A percentile compares a stretch with the other conserved stretches of the same genome.
Conservation (phyloP, 2,797 vertebrate genomes). For the Diplodus puntazzo region DNA sequence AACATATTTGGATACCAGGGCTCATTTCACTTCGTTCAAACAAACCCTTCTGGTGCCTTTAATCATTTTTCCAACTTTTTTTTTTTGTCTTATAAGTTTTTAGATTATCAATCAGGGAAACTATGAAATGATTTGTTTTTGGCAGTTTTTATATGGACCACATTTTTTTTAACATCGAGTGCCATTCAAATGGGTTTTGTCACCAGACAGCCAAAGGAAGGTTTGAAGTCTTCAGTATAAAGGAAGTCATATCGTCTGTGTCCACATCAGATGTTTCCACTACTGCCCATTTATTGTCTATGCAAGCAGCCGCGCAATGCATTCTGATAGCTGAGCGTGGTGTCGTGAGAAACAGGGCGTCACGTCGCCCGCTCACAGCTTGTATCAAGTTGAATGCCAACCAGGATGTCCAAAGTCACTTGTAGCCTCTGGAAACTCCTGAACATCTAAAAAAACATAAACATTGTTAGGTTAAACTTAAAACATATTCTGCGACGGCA, state of each 20-base stretch:
- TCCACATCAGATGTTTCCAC: too few relatives aligned
- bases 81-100: background rate
- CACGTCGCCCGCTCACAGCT: too few relatives aligned
- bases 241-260: background rate
- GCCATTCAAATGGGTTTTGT: background rate
- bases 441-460: too few relatives aligned
- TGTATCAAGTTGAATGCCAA: too few relatives aligned
- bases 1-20: conserved; percentile 5
- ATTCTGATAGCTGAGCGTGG: too few relatives aligned
- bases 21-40: background rate
- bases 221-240: background rate
- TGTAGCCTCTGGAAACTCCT: too few relatives aligned
- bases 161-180: background rate
- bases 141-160: background rate
- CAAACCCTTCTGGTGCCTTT: background rate
- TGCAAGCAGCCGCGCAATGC: too few relatives aligned
- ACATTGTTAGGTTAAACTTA: too few relatives aligned
- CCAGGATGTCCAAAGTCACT: too few relatives aligned
- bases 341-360: too few relatives aligned
- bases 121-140: background rate
- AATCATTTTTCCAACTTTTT: background rate
- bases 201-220: background rate
- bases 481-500: too few relatives aligned
- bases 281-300: too few relatives aligned
- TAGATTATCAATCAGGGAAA: background rate